These are phyloP conservation scores for Stegodyphus mimosarum DNA, from an alignment of 1,140 invertebrate species.

Conservation along the genomic window DNA sequence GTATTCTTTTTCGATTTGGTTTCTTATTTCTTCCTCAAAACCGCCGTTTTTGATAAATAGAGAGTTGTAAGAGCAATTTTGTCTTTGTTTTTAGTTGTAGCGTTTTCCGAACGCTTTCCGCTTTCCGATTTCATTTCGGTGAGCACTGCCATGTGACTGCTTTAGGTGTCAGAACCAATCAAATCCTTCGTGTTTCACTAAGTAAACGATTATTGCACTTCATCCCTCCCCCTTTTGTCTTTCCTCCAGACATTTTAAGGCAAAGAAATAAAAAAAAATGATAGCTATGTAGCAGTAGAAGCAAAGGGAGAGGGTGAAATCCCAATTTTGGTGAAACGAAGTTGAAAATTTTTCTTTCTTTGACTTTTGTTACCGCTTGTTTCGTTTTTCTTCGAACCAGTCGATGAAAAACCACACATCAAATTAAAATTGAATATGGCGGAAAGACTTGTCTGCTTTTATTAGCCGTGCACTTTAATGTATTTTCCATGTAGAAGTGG, in stretches of 20 bases:
- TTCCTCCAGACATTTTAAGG: not conserved
- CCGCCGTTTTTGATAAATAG: constrained; percentile 32
- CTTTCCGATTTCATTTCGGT: not conserved
- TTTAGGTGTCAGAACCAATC: not conserved
- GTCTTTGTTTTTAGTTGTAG: not conserved
- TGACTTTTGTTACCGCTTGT: not conserved
- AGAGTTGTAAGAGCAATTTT: not conserved
- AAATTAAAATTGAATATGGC: not conserved
- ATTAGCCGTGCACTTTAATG: too few species aligned
- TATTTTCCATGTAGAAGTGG: too few species aligned
- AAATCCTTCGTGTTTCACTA: not conserved
- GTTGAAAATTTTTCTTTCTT: not conserved
- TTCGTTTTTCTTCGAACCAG: not conserved
- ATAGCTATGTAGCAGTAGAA: too few species aligned
- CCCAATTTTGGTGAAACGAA: too few species aligned
- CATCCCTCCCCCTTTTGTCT: not conserved
- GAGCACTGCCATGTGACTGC: not conserved
- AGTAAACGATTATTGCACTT: constrained; percentile 4
- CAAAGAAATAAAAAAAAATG: too few species aligned
- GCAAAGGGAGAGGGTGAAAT: too few species aligned
- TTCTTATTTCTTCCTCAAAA: not conserved
- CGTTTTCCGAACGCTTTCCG: not conserved
- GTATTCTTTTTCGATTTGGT: not conserved
- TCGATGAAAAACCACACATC: not conserved
- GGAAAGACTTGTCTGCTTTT: too few species aligned